phyloP scores from a whole-genome alignment of 2,888 invertebrate genomes.

The Gymnoscelis rufifasciata region DNA sequence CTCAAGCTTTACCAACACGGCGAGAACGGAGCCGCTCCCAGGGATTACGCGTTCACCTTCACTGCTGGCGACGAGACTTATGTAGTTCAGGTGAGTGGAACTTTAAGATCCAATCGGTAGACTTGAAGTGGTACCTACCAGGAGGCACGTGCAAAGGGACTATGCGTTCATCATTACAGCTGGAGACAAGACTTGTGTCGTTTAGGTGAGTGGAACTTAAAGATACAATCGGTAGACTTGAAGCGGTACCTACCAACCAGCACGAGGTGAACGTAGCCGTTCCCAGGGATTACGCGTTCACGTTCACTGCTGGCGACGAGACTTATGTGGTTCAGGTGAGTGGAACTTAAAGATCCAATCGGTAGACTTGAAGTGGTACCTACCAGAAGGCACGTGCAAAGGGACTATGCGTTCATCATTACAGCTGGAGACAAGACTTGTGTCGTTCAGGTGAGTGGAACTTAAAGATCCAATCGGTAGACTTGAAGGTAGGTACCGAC shows the following conservation, averaged over 20 bases:
- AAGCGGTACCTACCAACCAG: slow-evolving; percentile 81
- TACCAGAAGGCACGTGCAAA: too few species aligned
- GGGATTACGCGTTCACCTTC: slow-evolving; percentile 82
- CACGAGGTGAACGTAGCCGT: slow-evolving; percentile 83
- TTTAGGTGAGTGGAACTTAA: too few species aligned
- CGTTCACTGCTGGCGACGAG: slow-evolving; percentile 77
- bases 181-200: too few species aligned
- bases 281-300: slow-evolving; percentile 82
- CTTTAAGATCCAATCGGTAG: too few species aligned
- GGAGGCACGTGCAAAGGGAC: too few species aligned
- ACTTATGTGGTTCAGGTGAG: slow-evolving; percentile 77
- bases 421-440: too few species aligned
- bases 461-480: slow-evolving; percentile 80
- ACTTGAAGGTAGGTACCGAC: slow-evolving; percentile 82
- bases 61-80: slow-evolving; percentile 76
- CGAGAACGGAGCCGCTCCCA: slow-evolving; percentile 81
- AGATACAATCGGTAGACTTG: slow-evolving; percentile 81
- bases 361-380: too few species aligned
- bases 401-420: too few species aligned
- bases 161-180: too few species aligned
- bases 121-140: too few species aligned
- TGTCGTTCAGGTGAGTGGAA: too few species aligned
- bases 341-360: too few species aligned
- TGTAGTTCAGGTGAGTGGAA: slow-evolving; percentile 77
- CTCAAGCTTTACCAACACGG: slow-evolving; percentile 83